A percentile compares a stretch with the other conserved stretches of the same genome.
Conservation (phyloP, 2,113 vertebrate genomes). For the Potamarius usumacintae region DNA sequence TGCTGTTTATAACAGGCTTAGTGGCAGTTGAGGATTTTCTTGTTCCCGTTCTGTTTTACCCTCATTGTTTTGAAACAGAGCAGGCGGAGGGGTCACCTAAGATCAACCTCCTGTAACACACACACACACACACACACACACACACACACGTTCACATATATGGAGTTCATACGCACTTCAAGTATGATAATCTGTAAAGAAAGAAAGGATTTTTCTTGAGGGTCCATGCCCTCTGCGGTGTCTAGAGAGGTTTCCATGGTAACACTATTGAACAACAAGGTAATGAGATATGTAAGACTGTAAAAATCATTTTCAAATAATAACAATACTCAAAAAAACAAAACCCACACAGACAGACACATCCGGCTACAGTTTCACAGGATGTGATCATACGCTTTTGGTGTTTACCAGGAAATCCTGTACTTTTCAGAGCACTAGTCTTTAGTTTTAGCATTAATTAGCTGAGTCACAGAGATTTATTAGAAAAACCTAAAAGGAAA, state of each 20-base stretch:
- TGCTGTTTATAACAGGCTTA: conserved; percentile 49
- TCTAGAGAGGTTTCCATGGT: conserved; percentile 54
- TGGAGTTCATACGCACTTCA: not conserved
- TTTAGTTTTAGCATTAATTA: conserved; percentile 22
- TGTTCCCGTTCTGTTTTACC: conserved; percentile 9
- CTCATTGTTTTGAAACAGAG: conserved; percentile 21
- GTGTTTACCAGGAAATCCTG: conserved; percentile 29
- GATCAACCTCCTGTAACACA: not conserved
- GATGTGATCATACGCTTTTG: conserved; percentile 15
- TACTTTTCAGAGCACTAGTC: not conserved
- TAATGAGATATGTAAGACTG: conserved; percentile 9
- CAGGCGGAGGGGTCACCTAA: conserved; percentile 4
- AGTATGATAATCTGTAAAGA: too few species aligned
- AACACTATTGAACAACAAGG: conserved; percentile 46
- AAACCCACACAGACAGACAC: not conserved
- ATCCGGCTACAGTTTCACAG: conserved; percentile 19
- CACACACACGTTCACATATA: not conserved
- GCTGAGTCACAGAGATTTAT: conserved; percentile 23
- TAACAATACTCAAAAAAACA: not conserved
- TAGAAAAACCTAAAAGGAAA: not conserved
- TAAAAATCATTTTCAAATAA: not conserved
- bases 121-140: not conserved
- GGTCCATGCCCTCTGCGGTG: conserved; percentile 41
- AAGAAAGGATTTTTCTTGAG: conserved; percentile 8
- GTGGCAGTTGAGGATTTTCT: conserved; percentile 28